Percentiles rank a stretch among this genome's conserved stretches.
phyloP scores from a whole-genome alignment of 1,140 invertebrate species.

The Heliconius hermathena region DNA sequence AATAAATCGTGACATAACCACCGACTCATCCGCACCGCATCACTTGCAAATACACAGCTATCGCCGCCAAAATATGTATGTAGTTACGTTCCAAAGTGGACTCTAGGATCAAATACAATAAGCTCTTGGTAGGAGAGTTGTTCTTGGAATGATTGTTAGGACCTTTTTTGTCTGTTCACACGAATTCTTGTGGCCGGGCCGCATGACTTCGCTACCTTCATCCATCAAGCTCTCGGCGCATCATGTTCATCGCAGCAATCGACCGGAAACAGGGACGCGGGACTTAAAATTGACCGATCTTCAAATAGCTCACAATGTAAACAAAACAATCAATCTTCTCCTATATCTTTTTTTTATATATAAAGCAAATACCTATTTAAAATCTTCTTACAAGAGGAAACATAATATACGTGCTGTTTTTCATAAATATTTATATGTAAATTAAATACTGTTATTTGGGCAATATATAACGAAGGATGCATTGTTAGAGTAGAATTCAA shows the following conservation, averaged over 20 bases:
- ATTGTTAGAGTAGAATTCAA: background rate
- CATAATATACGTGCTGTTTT: no score
- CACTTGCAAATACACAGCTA: conserved; percentile 36
- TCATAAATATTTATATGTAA: no score
- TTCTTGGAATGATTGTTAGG: conserved; percentile 15
- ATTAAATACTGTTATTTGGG: no score
- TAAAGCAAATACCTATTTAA: no score
- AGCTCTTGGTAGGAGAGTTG: background rate
- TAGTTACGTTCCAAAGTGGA: conserved; percentile 32
- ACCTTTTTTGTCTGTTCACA: conserved; percentile 39
- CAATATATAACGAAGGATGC: no score
- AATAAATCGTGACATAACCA: conserved; percentile 80
- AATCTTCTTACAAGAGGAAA: no score
- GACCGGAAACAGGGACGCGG: conserved; percentile 65
- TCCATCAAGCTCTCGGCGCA: conserved; percentile 76
- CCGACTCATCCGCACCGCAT: conserved; percentile 68
- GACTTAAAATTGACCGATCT: conserved; percentile 49
- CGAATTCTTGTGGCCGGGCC: conserved; percentile 63
- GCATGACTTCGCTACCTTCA: conserved; percentile 72
- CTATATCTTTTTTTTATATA: conserved; percentile 17
- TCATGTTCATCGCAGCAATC: conserved; percentile 74
- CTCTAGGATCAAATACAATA: conserved; percentile 36
- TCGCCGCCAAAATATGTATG: conserved; percentile 11
- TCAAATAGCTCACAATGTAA: conserved; percentile 51
- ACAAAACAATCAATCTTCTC: conserved; percentile 55